Conservation (phyloP, 2,797 vertebrate genomes). For the Gorsachius magnificus region DNA sequence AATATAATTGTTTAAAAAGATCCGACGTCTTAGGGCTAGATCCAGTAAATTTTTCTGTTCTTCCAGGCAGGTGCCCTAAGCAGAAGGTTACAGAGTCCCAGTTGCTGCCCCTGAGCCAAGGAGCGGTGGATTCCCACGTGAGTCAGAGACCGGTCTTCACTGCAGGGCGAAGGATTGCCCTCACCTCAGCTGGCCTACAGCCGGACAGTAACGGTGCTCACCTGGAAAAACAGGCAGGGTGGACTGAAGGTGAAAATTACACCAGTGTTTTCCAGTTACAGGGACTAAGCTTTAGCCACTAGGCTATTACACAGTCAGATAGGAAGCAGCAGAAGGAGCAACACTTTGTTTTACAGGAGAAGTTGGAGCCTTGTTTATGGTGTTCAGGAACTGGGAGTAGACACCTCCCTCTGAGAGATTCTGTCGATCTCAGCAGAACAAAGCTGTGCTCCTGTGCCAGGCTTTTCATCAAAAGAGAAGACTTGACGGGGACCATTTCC, state of each 20-base stretch:
- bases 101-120: not conserved
- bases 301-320: not conserved
- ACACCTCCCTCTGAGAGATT: not conserved
- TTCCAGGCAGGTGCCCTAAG: not conserved
- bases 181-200: not conserved
- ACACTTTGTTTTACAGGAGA: not conserved
- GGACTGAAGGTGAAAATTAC: not conserved
- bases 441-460: not conserved
- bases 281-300: not conserved
- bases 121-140: not conserved
- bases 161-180: not conserved
- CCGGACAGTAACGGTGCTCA: not conserved
- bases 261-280: not conserved
- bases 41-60: not conserved
- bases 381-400: not conserved
- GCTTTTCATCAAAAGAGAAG: not conserved
- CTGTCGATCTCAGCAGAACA: not conserved
- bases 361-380: not conserved
- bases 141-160: not conserved
- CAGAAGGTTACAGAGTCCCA: not conserved
- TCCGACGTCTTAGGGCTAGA: not conserved
- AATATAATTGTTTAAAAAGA: not conserved
- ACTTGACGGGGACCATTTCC: not conserved
- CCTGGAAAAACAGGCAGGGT: not conserved
- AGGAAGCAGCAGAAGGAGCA: not conserved